Conservation (phyloP, 2,888 invertebrate species). For the Corbicula japonica region DNA sequence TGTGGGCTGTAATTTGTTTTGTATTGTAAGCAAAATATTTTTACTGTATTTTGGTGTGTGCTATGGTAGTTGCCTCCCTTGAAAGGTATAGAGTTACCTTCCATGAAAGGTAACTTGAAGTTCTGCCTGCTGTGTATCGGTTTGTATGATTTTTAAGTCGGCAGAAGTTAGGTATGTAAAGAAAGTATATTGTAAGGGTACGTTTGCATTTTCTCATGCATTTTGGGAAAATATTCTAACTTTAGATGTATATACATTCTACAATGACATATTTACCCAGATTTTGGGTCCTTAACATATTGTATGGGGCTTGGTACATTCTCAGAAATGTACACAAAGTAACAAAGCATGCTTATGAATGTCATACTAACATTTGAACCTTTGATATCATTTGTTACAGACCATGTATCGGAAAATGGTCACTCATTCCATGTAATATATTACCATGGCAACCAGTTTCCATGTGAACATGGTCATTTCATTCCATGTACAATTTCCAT, state of each 20-base stretch:
- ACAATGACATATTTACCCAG: slow-evolving; percentile 3
- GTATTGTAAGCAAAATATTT: too few relatives aligned
- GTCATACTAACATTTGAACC: too few relatives aligned
- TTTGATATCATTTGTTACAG: slow-evolving; percentile 10
- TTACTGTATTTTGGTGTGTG: too few relatives aligned
- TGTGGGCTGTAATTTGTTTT: too few relatives aligned
- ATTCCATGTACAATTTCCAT: slow-evolving; percentile 28
- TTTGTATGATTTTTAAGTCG: too few relatives aligned
- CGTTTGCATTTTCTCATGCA: slow-evolving; percentile 14
- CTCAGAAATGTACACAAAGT: neutral
- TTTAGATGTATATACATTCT: slow-evolving; percentile 6
- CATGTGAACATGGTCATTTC: neutral
- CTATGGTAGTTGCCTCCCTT: too few relatives aligned
- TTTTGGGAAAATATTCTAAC: slow-evolving; percentile 3
- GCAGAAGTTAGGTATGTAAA: too few relatives aligned
- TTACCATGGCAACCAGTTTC: slow-evolving; percentile 7
- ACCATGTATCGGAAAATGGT: slow-evolving; percentile 15
- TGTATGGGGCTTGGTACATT: slow-evolving; percentile 23
- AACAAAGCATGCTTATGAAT: neutral
- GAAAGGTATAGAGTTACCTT: too few relatives aligned
- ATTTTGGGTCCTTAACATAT: neutral
- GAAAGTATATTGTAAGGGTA: slow-evolving; percentile 34
- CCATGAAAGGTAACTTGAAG: too few relatives aligned
- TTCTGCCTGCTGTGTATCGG: too few relatives aligned
- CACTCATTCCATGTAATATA: neutral